phyloP scores from a whole-genome alignment of 2,113 vertebrate genomes.

The Setophaga coronata region DNA sequence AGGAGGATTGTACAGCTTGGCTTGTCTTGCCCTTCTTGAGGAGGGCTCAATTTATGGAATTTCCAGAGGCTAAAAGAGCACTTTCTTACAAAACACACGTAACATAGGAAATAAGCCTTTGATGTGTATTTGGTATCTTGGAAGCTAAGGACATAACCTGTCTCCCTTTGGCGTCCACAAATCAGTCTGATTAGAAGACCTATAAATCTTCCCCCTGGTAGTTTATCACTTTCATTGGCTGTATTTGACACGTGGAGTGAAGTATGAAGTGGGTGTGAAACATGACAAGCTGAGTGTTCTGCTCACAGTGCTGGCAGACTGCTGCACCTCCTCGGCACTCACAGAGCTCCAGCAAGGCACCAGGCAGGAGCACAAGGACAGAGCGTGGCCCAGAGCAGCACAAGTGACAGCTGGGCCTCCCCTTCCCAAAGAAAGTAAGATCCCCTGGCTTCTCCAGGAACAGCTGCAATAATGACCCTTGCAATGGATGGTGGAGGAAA shows the following conservation, averaged over 20 bases:
- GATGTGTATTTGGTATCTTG: neutral
- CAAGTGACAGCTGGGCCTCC: neutral
- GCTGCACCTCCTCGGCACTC: neutral
- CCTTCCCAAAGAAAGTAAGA: neutral
- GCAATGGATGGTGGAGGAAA: neutral
- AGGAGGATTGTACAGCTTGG: neutral
- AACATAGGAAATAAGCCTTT: neutral
- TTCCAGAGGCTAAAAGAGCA: neutral
- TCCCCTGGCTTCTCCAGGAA: neutral
- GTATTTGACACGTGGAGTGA: fast-evolving
- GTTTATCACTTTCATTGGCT: neutral
- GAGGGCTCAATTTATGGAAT: neutral
- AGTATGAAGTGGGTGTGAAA: neutral
- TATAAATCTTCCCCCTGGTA: neutral
- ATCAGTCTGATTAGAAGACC: neutral
- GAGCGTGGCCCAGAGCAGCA: neutral
- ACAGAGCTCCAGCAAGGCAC: neutral
- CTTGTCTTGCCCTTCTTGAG: neutral
- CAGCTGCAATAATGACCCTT: neutral
- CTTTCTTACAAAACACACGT: neutral
- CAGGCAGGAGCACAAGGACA: neutral
- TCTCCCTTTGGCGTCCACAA: neutral
- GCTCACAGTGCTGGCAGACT: neutral
- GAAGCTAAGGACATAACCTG: neutral
- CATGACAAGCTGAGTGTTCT: fast-evolving